Base-by-base conservation (phyloP, 1,140 invertebrate genomes). In the Philotrypesis tridentata region DNA sequence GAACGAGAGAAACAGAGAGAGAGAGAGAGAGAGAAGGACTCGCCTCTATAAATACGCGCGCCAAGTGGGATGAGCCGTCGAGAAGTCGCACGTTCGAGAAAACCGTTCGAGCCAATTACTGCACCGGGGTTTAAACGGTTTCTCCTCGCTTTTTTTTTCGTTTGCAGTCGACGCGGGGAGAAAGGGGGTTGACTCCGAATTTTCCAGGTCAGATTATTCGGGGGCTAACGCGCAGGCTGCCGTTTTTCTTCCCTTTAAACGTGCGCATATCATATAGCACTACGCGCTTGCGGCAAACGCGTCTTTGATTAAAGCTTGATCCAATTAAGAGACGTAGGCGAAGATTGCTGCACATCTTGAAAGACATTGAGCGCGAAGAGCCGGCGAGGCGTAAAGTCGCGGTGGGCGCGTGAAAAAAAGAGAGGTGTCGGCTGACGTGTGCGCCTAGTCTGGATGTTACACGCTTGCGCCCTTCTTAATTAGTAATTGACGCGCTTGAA, bases 401-500 rank as follows among this genome's bases (percentile, higher is more conserved):
- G 2, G 17, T 55, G 12, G 27, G 25, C 17, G 7, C 9, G 7
- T 2, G 7, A 21, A 7, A 55, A 55, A 55, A 55, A n/a, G 25
- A 65, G 23, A 25, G 61, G 61, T 29, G 61, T 65, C 6, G 23
- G 87, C 84, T 87, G 85, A 86, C 81, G 89, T 87, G 89, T n/a
- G n/a, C n/a, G n/a, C n/a, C n/a, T n/a, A 89, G 85, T 43, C 29
- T 72, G 17, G 70, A 89, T 55, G 48, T 55, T 55, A 55, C 48
- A 55, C 48, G 48, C 21, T 55, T 55, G 33, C 23, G 87, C 89
- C 89, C 89, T 91, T 88, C 91, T 91, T 91, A 91, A 92, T 92
- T 92, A 91, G 89, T 91, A 92, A 91, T 92, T 91, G 91, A 92
- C 90, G 89, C 90, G 89, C 90, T 90, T 91, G 90, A 90, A 90